A percentile compares a stretch with the other conserved stretches of the same genome.
Conservation (phyloP, 2,113 vertebrate genomes). For the Suncus etruscus region DNA sequence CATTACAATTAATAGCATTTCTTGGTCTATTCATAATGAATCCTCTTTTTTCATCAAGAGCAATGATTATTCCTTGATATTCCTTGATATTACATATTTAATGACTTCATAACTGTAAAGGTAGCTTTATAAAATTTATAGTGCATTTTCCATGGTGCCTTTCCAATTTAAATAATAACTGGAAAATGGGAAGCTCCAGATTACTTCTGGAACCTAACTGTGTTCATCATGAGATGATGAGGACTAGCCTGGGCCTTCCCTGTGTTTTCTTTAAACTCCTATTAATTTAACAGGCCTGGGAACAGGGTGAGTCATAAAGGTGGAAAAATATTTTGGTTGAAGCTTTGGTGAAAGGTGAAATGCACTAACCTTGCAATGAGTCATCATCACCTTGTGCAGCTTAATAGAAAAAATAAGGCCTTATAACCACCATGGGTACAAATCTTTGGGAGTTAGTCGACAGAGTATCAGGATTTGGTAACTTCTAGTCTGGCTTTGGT, state of each 20-base stretch:
- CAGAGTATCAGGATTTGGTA: not conserved
- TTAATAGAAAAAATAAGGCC: not conserved
- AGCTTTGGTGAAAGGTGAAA: constrained; percentile 71
- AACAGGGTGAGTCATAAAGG: constrained; percentile 71
- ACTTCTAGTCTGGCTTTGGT: not conserved
- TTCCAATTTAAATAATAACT: constrained; percentile 15
- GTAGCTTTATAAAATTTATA: constrained; percentile 13
- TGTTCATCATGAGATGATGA: not conserved
- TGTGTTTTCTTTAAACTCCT: constrained; percentile 45
- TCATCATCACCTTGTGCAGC: constrained; percentile 58
- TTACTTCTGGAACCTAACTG: not conserved
- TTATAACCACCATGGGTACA: not conserved
- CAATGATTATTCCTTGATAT: no score
- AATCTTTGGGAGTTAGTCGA: not conserved
- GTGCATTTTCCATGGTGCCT: not conserved
- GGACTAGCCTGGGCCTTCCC: not conserved
- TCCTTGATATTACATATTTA: not conserved
- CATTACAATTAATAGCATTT: not conserved
- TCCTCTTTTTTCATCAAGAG: not conserved
- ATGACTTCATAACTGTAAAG: not conserved
- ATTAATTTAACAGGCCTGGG: constrained; percentile 71
- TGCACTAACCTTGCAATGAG: constrained; percentile 67
- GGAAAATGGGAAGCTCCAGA: not conserved
- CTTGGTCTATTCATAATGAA: not conserved
- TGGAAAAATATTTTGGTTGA: constrained; percentile 71